These are phyloP conservation scores for Crenichthys baileyi DNA, from an alignment of 2,797 vertebrate genomes.

Conservation along the genomic window DNA sequence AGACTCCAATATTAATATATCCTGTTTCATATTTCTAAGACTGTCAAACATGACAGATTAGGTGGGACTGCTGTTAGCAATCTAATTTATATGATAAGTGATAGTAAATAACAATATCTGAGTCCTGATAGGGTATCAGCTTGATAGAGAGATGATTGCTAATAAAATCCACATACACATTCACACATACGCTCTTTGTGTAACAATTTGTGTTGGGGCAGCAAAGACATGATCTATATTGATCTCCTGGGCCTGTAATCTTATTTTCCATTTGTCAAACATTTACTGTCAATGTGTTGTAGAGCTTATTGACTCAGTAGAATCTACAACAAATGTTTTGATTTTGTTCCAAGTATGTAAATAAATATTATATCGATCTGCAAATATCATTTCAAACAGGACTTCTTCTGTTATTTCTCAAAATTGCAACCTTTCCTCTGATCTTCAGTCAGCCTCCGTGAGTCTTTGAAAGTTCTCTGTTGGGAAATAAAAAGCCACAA, in stretches of 20 bases:
- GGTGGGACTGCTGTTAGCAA: neutral
- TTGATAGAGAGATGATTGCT: neutral
- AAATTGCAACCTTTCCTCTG: conserved; percentile 34
- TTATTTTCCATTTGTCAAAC: conserved; percentile 12
- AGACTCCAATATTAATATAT: neutral
- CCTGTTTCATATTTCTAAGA: neutral
- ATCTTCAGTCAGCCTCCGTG: conserved; percentile 25
- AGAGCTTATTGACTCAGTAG: neutral
- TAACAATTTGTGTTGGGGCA: conserved; percentile 13
- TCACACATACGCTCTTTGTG: conserved; percentile 15
- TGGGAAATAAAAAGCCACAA: conserved; percentile 11
- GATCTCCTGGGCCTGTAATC: conserved; percentile 32
- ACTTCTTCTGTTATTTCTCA: conserved; percentile 10
- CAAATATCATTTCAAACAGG: neutral
- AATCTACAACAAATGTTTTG: neutral
- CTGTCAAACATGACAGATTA: neutral
- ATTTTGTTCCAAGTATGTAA: neutral
- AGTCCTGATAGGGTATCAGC: neutral
- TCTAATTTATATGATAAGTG: neutral
- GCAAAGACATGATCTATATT: conserved; percentile 30
- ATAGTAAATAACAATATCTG: neutral
- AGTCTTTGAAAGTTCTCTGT: conserved; percentile 3
- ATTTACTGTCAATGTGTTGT: conserved; percentile 4
- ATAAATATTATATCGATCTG: neutral
- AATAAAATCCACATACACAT: neutral